Conservation (phyloP, 2,888 invertebrate genomes). For the Lepidochrysops patricia region DNA sequence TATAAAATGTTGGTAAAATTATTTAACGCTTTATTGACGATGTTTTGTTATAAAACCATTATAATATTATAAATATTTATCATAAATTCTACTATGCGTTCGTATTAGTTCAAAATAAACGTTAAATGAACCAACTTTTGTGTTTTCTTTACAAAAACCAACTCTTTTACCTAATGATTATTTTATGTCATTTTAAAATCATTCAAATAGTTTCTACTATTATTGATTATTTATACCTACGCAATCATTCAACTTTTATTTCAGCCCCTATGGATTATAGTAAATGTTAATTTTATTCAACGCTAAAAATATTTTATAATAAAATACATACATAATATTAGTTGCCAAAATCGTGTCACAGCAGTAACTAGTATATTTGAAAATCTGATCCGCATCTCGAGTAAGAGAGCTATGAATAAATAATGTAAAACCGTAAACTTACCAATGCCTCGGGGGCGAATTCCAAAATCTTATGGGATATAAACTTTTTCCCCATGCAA, state of each 20-base stretch:
- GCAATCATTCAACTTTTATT: too few species aligned
- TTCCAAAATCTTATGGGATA: slow-evolving; percentile 64
- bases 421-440: slow-evolving; percentile 48
- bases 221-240: too few species aligned
- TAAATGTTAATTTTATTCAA: neutral
- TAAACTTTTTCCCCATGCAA: slow-evolving; percentile 54
- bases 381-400: slow-evolving; percentile 14
- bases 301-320: neutral
- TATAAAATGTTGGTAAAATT: slow-evolving; percentile 63
- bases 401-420: slow-evolving; percentile 59
- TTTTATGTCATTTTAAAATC: too few species aligned
- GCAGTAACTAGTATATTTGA: slow-evolving; percentile 11
- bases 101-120: slow-evolving; percentile 71
- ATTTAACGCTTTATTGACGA: slow-evolving; percentile 66
- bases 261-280: neutral
- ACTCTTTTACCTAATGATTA: too few species aligned
- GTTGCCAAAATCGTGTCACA: neutral
- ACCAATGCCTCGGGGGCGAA: slow-evolving; percentile 43
- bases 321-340: neutral
- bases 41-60: slow-evolving; percentile 68
- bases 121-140: slow-evolving; percentile 47
- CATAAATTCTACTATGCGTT: slow-evolving; percentile 72
- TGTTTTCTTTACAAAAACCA: slow-evolving; percentile 25
- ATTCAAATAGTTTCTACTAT: too few species aligned
- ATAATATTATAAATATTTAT: slow-evolving; percentile 68